Evolutionary conservation across 1,140 invertebrate species (phyloP), one percentile per base, ranked within the genome.

Genomic region (Heliconius nattereri): DNA sequence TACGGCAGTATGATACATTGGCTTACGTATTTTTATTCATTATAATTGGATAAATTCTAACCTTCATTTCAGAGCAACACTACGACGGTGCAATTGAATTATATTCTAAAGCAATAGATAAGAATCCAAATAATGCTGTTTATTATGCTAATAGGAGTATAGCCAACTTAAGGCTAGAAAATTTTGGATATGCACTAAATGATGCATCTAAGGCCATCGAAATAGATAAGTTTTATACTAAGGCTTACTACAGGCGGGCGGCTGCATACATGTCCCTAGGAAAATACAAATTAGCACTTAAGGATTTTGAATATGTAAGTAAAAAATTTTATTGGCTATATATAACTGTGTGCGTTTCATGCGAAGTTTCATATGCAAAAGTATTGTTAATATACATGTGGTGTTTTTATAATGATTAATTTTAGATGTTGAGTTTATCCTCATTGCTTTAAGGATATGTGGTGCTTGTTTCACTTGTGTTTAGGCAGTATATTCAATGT

Each of bases 241-340:
- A 99, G 95, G 98, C 98, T 19, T 98, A 97, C 87, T 99, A 99
- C 93, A 97, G 99, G 89, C 95, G 99, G 91, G 99, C 99, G 0
- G 98, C 98, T 1, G 98, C 99, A 54, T 96, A 99, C 86, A 99
- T 99, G 99, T 98, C 98, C 40, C 94, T 99, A 84, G 98, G 99
- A 81, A 99, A 99, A 95, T 99, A 99, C 91, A 99, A 99, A 95
- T 94, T 98, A 91, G 99, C 99, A 1, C 95, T 99, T 72, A 98
- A 97, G 93, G 99, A 99, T 95, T 99, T 98, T 95, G 98, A 99
- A 96, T 97, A 97, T 92, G 98, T 99, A 95, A 95, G 95, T 92
- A 91, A 83, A 26, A 23, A 54, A 16, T 8, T 16, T n/a, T 77
- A n/a, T 3, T 40, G 19, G 29, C 8, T 26, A n/a, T 37, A 3